Conservation (phyloP, 1,140 invertebrate species). For the Pteromalus puparum region DNA sequence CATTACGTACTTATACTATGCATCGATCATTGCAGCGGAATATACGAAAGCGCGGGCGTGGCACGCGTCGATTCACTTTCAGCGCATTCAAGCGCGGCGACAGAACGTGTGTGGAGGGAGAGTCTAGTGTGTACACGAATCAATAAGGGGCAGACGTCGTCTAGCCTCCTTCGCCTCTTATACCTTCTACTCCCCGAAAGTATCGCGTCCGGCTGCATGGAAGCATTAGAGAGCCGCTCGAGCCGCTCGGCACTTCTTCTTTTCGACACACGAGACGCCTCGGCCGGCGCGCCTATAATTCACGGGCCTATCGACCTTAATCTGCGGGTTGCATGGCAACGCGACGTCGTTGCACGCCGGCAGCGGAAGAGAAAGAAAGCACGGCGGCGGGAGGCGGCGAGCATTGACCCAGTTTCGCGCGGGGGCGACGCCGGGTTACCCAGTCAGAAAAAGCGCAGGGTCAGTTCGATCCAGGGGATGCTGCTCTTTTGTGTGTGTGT, state of each 20-base stretch:
- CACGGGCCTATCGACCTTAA: conserved; percentile 47
- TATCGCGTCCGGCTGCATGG: no score
- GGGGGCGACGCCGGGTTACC: conserved; percentile 63
- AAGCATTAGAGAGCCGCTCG: no score
- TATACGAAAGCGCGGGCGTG: background rate
- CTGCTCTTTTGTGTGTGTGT: conserved; percentile 28
- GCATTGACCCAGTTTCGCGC: conserved; percentile 67
- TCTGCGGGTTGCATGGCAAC: conserved; percentile 47
- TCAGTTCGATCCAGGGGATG: conserved; percentile 55
- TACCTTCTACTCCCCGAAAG: no score
- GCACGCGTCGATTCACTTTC: background rate
- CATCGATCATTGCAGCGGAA: no score
- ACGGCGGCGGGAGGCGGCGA: conserved; percentile 51
- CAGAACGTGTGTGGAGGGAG: background rate
- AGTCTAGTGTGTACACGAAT: background rate
- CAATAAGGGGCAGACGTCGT: background rate
- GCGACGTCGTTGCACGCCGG: conserved; percentile 29
- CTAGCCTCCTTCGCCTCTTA: background rate
- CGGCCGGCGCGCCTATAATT: background rate
- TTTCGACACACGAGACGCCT: no score
- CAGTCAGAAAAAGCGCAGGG: conserved; percentile 61
- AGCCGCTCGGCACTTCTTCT: no score
- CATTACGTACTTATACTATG: no score
- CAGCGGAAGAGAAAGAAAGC: conserved; percentile 28
- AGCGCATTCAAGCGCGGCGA: no score